Conservation (phyloP, 2,797 vertebrate species). For the Anniella stebbinsi region DNA sequence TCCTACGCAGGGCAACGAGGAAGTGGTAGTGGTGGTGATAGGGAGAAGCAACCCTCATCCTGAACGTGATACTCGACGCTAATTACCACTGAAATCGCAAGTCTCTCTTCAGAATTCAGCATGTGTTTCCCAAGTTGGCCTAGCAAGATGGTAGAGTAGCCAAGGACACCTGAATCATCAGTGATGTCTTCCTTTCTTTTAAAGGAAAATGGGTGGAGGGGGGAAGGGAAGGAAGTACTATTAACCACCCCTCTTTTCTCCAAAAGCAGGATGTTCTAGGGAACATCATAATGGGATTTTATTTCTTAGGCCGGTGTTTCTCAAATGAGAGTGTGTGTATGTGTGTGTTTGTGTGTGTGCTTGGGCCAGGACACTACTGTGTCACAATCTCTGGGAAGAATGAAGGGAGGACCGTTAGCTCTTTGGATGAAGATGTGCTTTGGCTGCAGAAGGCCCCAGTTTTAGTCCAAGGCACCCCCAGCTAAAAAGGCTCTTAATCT, state of each 20-base stretch:
- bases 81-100: background rate
- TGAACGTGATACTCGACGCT: background rate
- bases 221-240: background rate
- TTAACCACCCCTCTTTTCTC: background rate
- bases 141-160: background rate
- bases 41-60: background rate
- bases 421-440: no score
- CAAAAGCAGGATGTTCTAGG: background rate
- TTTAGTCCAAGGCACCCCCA: background rate
- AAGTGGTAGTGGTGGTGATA: no score
- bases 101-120: background rate
- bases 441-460: background rate
- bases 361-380: background rate
- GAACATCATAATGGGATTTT: background rate
- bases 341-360: no score
- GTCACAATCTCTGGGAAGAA: background rate
- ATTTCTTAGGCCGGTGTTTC: background rate
- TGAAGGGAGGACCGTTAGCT: background rate
- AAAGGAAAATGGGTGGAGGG: background rate
- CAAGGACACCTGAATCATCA: conserved; percentile 39
- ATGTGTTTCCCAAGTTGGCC: background rate
- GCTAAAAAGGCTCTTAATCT: background rate
- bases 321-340: background rate
- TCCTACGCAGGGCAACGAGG: background rate
- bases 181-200: background rate